Percentiles rank a stretch among this genome's conserved stretches.
Evolutionary conservation across 2,888 invertebrate genomes (phyloP).

Genomic region (Chalcosyrphus nemorum): DNA sequence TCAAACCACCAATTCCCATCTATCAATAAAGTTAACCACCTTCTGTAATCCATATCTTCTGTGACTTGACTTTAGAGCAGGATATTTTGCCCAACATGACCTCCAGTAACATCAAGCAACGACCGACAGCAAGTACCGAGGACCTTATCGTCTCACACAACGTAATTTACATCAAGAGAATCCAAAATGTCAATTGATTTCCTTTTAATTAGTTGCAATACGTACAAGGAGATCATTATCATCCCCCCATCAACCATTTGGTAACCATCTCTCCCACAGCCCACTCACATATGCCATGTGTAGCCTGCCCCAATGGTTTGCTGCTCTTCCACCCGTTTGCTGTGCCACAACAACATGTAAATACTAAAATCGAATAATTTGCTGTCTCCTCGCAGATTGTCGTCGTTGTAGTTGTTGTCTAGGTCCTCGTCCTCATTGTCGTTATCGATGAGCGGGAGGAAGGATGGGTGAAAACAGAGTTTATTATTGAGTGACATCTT

Average conservation of each 20-base stretch:
- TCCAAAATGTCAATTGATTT: slow-evolving; percentile 61
- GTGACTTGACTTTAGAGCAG: too few relatives aligned
- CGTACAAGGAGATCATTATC: slow-evolving; percentile 54
- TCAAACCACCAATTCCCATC: too few relatives aligned
- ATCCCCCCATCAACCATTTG: slow-evolving; percentile 13
- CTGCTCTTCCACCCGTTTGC: slow-evolving; percentile 3
- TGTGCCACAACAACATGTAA: slow-evolving; percentile 9
- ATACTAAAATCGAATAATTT: slow-evolving; percentile 51
- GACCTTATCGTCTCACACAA: slow-evolving; percentile 38
- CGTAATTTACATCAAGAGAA: slow-evolving; percentile 33
- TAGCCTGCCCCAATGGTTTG: not conserved
- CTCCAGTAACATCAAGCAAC: not conserved
- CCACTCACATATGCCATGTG: slow-evolving; percentile 31
- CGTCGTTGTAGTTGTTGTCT: too few relatives aligned
- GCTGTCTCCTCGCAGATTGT: not conserved
- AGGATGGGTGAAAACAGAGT: slow-evolving; percentile 14
- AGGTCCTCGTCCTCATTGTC: too few relatives aligned
- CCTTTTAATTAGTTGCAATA: slow-evolving; percentile 58
- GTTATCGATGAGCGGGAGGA: not conserved
- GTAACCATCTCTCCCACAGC: slow-evolving; percentile 28
- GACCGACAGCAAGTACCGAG: not conserved
- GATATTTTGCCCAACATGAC: not conserved
- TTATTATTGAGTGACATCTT: slow-evolving; percentile 69
- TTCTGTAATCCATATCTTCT: too few relatives aligned
- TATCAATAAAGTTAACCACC: too few relatives aligned